Conservation (phyloP, 2,888 invertebrate species). For the Athetis lepigone region DNA sequence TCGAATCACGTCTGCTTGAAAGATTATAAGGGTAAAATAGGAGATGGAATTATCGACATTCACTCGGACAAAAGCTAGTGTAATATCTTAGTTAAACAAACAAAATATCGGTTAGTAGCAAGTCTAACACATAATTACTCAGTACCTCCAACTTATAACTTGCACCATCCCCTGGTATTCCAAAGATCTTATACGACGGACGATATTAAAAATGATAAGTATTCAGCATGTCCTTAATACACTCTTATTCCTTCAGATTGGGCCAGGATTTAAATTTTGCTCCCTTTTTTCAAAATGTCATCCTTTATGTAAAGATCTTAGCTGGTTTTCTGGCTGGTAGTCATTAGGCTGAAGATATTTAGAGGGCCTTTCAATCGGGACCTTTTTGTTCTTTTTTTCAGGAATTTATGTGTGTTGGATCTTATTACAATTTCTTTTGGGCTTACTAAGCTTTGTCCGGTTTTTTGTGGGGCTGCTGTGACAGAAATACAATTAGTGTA, state of each 20-base stretch:
- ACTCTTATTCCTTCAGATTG: slow-evolving; percentile 69
- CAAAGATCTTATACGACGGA: slow-evolving; percentile 58
- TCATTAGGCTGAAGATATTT: slow-evolving; percentile 49
- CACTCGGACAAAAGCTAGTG: too few relatives aligned
- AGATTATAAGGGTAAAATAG: too few relatives aligned
- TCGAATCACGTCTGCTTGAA: too few relatives aligned
- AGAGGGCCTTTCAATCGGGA: slow-evolving; percentile 41
- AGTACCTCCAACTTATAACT: slow-evolving; percentile 9
- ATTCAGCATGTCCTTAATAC: slow-evolving; percentile 67
- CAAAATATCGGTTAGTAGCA: too few relatives aligned
- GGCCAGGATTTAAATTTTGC: slow-evolving; percentile 59
- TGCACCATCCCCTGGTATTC: slow-evolving; percentile 58
- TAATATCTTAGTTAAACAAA: too few relatives aligned
- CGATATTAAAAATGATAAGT: slow-evolving; percentile 75
- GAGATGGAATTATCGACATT: too few relatives aligned
- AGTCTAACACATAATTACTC: too few relatives aligned
- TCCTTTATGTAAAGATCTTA: slow-evolving; percentile 55
- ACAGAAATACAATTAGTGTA: too few relatives aligned
- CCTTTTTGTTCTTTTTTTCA: slow-evolving; percentile 48
- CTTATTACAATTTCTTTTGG: slow-evolving; percentile 42
- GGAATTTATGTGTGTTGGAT: slow-evolving; percentile 37
- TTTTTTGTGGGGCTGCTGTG: slow-evolving; percentile 5
- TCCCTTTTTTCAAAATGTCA: slow-evolving; percentile 51
- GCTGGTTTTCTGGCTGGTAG: slow-evolving; percentile 52
- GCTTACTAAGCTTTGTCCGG: slow-evolving; percentile 33